These are phyloP conservation scores for Echinarachnius parma DNA, from an alignment of 53 echinoderm and acorn worm species.

Conservation along the genomic window DNA sequence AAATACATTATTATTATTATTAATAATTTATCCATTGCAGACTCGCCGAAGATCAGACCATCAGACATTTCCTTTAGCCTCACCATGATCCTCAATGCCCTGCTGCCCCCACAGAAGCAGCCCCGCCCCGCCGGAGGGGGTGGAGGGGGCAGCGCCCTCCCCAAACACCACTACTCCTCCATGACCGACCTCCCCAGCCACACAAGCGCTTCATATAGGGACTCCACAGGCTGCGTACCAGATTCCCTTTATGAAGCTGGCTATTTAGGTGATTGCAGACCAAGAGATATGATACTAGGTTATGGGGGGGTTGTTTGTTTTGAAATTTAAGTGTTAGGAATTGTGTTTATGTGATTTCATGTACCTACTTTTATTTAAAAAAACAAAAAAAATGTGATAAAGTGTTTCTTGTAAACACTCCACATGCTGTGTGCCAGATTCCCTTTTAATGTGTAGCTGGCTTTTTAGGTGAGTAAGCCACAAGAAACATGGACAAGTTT, in stretches of 20 bases:
- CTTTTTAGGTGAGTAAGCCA: too few relatives aligned
- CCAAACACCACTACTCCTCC: slow-evolving; percentile 77
- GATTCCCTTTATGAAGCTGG: slow-evolving; percentile 97
- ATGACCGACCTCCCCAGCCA: slow-evolving; percentile 88
- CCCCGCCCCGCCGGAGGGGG: slow-evolving; percentile 58
- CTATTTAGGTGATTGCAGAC: slow-evolving; percentile 80
- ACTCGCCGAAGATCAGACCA: slow-evolving; percentile 88
- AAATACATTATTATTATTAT: too few relatives aligned
- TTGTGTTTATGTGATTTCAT: neutral
- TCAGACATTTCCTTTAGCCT: slow-evolving; percentile 92
- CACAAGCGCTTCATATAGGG: slow-evolving; percentile 73
- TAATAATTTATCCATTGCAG: slow-evolving; percentile 40
- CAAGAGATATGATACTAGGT: too few relatives aligned
- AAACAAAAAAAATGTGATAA: too few relatives aligned
- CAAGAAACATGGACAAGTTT: too few relatives aligned
- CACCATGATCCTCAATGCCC: slow-evolving; percentile 86
- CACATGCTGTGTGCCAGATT: too few relatives aligned
- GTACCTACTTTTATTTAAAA: neutral
- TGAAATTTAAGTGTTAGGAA: too few relatives aligned
- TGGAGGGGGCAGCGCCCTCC: slow-evolving; percentile 32
- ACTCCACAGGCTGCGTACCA: slow-evolving; percentile 67
- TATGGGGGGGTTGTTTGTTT: too few relatives aligned
- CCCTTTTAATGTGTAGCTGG: too few relatives aligned
- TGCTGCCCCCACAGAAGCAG: slow-evolving; percentile 89
- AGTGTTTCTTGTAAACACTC: too few relatives aligned